Evolutionary conservation across 2,113 vertebrate species (phyloP).

Genomic region (Seriola dumerili): DNA sequence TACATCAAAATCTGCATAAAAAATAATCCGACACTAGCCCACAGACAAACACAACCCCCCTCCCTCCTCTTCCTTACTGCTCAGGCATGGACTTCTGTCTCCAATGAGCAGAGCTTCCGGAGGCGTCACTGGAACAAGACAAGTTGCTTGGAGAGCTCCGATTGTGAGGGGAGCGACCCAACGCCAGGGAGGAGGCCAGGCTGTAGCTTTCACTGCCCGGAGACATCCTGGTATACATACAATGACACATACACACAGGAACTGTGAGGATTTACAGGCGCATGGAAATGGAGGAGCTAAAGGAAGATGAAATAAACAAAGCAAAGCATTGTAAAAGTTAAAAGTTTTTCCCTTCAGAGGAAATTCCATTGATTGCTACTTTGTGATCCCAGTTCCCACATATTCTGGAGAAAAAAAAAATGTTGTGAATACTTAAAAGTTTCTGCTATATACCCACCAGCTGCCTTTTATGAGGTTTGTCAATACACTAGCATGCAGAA

Average conservation of each 20-base stretch:
- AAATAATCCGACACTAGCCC: not conserved
- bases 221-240: slow-evolving; percentile 87
- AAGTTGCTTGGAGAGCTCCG: slow-evolving; percentile 97
- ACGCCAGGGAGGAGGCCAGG: slow-evolving; percentile 92
- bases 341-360: slow-evolving; percentile 32
- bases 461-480: not conserved
- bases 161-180: slow-evolving; percentile 93
- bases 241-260: slow-evolving; percentile 31
- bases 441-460: not conserved
- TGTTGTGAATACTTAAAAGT: slow-evolving; percentile 2
- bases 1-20: not conserved
- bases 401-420: not conserved
- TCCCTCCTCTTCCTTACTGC: slow-evolving; percentile 87
- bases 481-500: not conserved
- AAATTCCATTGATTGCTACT: slow-evolving; percentile 34
- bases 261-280: slow-evolving; percentile 7
- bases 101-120: slow-evolving; percentile 91
- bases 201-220: slow-evolving; percentile 95
- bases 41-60: not conserved
- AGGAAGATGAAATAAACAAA: slow-evolving; percentile 35
- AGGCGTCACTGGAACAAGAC: slow-evolving; percentile 94
- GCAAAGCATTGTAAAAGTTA: slow-evolving; percentile 4
- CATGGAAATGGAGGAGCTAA: slow-evolving; percentile 1
- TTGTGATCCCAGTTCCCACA: slow-evolving; percentile 14
- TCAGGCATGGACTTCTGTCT: slow-evolving; percentile 99